These are phyloP conservation scores for Rhombomys opimus DNA, from an alignment of 2,113 vertebrate genomes.

Conservation along the genomic window DNA sequence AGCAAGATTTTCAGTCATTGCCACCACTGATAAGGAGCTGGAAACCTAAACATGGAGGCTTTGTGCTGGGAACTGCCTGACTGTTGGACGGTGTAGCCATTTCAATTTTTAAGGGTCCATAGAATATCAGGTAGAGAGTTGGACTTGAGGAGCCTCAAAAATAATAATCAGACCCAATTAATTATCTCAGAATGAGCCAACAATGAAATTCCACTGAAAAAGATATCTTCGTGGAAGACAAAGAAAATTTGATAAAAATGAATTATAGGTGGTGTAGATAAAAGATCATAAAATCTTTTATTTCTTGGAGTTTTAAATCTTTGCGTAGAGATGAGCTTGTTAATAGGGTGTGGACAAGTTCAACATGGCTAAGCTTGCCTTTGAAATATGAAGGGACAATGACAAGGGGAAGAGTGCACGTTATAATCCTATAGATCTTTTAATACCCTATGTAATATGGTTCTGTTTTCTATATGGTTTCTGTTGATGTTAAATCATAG, in stretches of 20 bases:
- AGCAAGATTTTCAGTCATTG: conserved; percentile 78
- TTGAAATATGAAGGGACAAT: not conserved
- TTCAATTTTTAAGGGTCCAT: conserved; percentile 45
- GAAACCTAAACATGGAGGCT: conserved; percentile 57
- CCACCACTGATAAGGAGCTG: conserved; percentile 73
- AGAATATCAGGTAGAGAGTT: conserved; percentile 52
- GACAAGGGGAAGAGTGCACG: not conserved
- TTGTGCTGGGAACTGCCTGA: conserved; percentile 69
- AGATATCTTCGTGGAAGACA: conserved; percentile 37
- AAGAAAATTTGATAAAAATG: conserved; percentile 67
- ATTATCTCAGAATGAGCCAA: conserved; percentile 25
- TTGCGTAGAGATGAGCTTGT: not conserved
- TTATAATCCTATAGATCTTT: not conserved
- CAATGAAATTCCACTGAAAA: conserved; percentile 56
- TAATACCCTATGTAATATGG: not conserved
- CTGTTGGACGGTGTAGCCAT: conserved; percentile 53
- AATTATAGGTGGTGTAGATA: conserved; percentile 20
- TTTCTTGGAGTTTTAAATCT: conserved; percentile 54
- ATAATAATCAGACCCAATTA: conserved; percentile 39
- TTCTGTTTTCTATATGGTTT: not conserved
- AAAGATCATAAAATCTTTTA: conserved; percentile 24
- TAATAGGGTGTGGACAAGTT: not conserved
- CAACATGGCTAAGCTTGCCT: not conserved
- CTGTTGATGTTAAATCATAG: conserved; percentile 18
- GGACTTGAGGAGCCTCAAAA: conserved; percentile 49